Conservation (phyloP, 2,797 vertebrate species). For the Gymnoscopelus braueri region DNA sequence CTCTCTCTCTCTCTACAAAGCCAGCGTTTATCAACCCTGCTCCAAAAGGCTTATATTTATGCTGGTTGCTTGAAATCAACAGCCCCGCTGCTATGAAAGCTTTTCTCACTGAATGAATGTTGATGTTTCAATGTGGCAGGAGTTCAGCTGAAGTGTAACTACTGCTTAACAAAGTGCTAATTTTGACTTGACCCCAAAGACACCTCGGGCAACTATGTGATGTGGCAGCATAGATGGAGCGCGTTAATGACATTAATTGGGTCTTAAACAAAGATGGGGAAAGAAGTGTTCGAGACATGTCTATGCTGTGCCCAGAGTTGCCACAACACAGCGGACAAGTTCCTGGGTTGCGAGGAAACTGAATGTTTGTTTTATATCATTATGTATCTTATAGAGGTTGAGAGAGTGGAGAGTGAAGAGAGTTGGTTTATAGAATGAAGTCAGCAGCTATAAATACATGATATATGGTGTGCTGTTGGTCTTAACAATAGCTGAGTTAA, state of each 20-base stretch:
- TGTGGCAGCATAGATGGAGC: slow-evolving; percentile 7
- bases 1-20: slow-evolving; percentile 39
- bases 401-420: slow-evolving; percentile 13
- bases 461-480: slow-evolving; percentile 43
- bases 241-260: slow-evolving; percentile 24
- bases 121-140: slow-evolving; percentile 56
- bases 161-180: slow-evolving; percentile 38
- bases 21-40: slow-evolving; percentile 32
- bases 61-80: slow-evolving; percentile 49
- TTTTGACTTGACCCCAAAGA: slow-evolving; percentile 28
- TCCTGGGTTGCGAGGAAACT: slow-evolving; percentile 1
- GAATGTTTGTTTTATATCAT: slow-evolving; percentile 5
- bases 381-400: slow-evolving; percentile 31
- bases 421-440: slow-evolving; percentile 39
- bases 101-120: slow-evolving; percentile 45
- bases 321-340: background rate
- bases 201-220: slow-evolving; percentile 20
- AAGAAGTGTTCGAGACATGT: background rate
- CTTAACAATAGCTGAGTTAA: slow-evolving; percentile 40
- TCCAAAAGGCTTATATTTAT: slow-evolving; percentile 56
- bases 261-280: background rate
- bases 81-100: slow-evolving; percentile 49
- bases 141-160: slow-evolving; percentile 58
- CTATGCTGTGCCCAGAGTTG: background rate
- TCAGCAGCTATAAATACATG: slow-evolving; percentile 50